Base-by-base conservation (phyloP, 1,140 invertebrate genomes). In the Drosophila littoralis region DNA sequence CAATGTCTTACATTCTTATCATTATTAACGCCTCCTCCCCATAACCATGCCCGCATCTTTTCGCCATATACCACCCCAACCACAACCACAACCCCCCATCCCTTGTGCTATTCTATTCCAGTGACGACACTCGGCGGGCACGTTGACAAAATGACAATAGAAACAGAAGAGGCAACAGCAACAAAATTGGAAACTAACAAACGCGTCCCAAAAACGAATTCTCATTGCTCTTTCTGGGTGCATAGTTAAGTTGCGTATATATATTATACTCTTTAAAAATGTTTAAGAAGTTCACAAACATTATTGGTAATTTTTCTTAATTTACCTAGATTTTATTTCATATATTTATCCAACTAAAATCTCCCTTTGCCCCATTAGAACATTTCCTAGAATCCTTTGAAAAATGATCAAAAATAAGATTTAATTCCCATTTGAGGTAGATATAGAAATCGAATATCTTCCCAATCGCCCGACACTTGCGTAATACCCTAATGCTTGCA, bases 101-200 rank as follows among this genome's bases (percentile, higher is more conserved):
- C 28, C 50, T 8, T 64, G 72, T 57, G n/a, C 52, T 77, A 77
- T 72, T 72, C 63, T 46, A 67, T 72, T 67, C 35, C 64, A 45
- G 10, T 67, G 70, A 86, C 69, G 84, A 89, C 83, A 88, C 83
- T 86, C 83, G 54, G 55, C 73, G 83, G 83, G 65, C 83, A 75
- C 73, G 84, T 88, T 88, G 84, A 89, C 79, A 89, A 89, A 83
- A 88, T 75, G 79, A 89, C 84, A 88, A 89, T 89, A 73, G 57
- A 72, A 70, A 63, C 48, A 72, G 51, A 71, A 58, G 38, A 58
- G 42, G 35, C 57, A 36, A 35, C 28, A 35, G 58, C 22, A 55
- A 54, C 45, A 60, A 68, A 64, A 70, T 38, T 59, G 12, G 32
- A 28, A 54, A 54, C 51, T 36, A 52, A 8, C 50, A 9, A 5